Percentiles rank a stretch among this genome's conserved stretches.
phyloP scores from a whole-genome alignment of 2,888 invertebrate genomes.

The Cremastobaeus sp. region DNA sequence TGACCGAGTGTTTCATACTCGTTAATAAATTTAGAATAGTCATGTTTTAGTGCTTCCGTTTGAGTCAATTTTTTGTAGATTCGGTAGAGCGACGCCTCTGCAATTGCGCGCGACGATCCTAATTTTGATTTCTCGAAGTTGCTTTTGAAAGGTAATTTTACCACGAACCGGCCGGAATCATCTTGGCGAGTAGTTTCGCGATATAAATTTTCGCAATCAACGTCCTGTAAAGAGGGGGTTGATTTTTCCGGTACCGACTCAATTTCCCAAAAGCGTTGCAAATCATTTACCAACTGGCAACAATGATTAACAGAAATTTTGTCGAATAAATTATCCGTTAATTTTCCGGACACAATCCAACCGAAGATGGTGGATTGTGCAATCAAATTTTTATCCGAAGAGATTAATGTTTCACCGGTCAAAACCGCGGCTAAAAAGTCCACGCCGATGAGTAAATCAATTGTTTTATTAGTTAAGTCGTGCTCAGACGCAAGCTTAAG shows the following conservation, averaged over 20 bases:
- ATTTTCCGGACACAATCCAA: neutral
- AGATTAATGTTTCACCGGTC: neutral
- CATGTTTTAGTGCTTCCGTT: neutral
- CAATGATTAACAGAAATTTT: neutral
- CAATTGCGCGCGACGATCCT: neutral
- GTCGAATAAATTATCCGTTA: neutral
- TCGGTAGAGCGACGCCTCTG: neutral
- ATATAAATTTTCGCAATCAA: neutral
- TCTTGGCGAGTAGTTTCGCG: neutral
- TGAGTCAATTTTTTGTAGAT: neutral
- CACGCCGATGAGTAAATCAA: neutral
- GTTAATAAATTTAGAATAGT: neutral
- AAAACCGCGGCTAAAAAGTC: neutral
- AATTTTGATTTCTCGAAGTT: too few species aligned
- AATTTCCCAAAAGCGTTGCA: neutral
- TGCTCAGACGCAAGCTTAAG: too few species aligned
- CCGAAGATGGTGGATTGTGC: slow-evolving; percentile 4
- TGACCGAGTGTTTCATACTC: too few species aligned
- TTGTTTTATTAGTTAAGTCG: too few species aligned
- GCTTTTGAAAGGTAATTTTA: neutral
- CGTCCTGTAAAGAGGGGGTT: neutral
- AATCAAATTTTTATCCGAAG: neutral
- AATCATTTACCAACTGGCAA: neutral
- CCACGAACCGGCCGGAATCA: neutral
- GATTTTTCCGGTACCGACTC: neutral